phyloP scores from a whole-genome alignment of 2,888 invertebrate species.

The Brachypalpus laphriformis region DNA sequence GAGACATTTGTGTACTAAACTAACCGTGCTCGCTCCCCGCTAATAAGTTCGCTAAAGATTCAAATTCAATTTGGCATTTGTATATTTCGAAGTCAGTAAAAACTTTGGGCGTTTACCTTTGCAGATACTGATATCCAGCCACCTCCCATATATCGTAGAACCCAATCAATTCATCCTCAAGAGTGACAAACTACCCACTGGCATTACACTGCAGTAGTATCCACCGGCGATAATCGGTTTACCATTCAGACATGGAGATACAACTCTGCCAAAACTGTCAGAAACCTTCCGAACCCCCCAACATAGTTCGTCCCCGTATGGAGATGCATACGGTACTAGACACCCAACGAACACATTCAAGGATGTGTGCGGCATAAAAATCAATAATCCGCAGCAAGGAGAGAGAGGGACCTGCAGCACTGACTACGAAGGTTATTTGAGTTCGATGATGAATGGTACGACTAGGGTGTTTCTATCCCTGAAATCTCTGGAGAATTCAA shows the following conservation, averaged over 20 bases:
- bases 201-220: not conserved
- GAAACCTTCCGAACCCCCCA: not conserved
- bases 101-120: constrained; percentile 30
- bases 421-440: not conserved
- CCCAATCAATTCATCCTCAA: not conserved
- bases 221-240: not conserved
- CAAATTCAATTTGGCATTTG: not conserved
- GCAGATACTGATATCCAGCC: constrained; percentile 29
- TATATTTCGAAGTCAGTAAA: not conserved
- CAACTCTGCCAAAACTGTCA: not conserved
- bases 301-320: not conserved
- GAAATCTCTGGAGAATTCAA: not conserved
- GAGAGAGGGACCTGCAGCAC: constrained; percentile 19
- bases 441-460: not conserved
- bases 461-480: constrained; percentile 11
- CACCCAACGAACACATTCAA: constrained; percentile 18
- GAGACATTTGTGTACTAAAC: too few species aligned
- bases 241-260: not conserved
- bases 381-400: constrained; percentile 45
- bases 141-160: not conserved
- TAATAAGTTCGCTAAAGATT: too few species aligned
- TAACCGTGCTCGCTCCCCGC: too few species aligned
- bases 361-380: constrained; percentile 24
- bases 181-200: too few species aligned
- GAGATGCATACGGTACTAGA: not conserved